Base-by-base conservation (phyloP, 1,140 invertebrate genomes). In the Trichomalopsis sarcophagae region DNA sequence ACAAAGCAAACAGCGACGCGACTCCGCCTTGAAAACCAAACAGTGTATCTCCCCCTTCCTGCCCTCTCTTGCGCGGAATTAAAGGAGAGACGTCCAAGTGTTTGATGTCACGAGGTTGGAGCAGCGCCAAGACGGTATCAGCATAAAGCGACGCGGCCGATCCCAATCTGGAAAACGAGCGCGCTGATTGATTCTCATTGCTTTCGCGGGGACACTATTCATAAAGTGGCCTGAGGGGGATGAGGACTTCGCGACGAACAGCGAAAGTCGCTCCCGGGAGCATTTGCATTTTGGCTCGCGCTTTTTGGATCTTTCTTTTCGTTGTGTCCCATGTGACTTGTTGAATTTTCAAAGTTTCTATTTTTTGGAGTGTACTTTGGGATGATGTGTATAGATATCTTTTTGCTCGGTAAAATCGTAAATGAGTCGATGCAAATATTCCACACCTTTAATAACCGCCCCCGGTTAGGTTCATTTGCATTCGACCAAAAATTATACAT, bases 41-140 rank as follows among this genome's bases (percentile, higher is more conserved):
- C 33, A 74, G 73, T 40, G 13, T 33, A 33, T 36, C 33, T 17
- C 27, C 27, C 27, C 23, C 14, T 14, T 17, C 10, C n/a, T 69
- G 27, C 23, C 23, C 23, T 30, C 14, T 13, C 73, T 23, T 5
- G 14, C 74, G 0, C 6, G n/a, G 44, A 77, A 77, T 77, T 77
- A 50, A 77, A 77, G 75, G 75, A 50, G 44, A 77, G 21, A 77
- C n/a, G 44, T 77, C 44, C 21, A 23, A 47, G 44, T 27, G 75
- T 50, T 77, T 77, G 75, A 77, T 77, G 75, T 77, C 75, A n/a
- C 40, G 75, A 77, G 40, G 27, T 77, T 77, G 75, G 75, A 77
- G n/a, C 10, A 10, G 17, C 2, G 75, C 75, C 75, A 77, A 30
- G 44, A 17, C 75, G 44, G 33, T 17, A 74, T 74, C 73, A 74